These are phyloP conservation scores for Glandiceps talaboti DNA, from an alignment of 53 echinoderm and acorn worm genomes.

Conservation along the genomic window DNA sequence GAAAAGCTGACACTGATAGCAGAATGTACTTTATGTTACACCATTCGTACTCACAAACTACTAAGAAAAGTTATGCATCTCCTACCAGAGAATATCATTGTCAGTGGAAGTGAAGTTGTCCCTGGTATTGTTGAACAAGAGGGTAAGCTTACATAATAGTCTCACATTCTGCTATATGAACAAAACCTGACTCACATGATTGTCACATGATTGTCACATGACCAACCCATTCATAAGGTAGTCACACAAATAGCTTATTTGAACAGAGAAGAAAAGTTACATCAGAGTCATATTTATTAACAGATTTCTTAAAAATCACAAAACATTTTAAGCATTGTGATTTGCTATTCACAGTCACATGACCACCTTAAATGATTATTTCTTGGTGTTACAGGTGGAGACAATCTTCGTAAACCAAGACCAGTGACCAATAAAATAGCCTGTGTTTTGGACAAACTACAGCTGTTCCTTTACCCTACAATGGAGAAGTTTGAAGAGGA, in stretches of 20 bases:
- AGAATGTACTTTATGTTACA: constrained; percentile 72
- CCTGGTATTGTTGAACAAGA: constrained; percentile 55
- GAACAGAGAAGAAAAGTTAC: too few species aligned
- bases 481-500: constrained; percentile 93
- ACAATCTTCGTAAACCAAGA: constrained; percentile 70
- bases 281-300: too few species aligned
- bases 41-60: constrained; percentile 73
- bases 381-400: constrained; percentile 53
- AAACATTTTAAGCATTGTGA: too few species aligned
- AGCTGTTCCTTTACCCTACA: constrained; percentile 47
- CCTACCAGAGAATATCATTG: constrained; percentile 72
- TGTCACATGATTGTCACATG: neutral
- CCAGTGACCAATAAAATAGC: constrained; percentile 53
- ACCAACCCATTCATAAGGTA: too few species aligned
- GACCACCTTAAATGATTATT: too few species aligned
- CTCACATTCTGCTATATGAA: too few species aligned
- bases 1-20: constrained; percentile 52
- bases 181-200: neutral
- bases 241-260: too few species aligned
- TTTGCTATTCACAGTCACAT: too few species aligned
- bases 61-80: constrained; percentile 91
- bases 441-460: constrained; percentile 54
- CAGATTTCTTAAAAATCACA: too few species aligned
- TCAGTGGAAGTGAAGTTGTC: constrained; percentile 41
- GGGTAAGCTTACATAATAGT: constrained; percentile 13